Evolutionary conservation across 2,888 invertebrate genomes (phyloP), one percentile per base, ranked within the genome.

Genomic region (Himalopsyche anomala): DNA sequence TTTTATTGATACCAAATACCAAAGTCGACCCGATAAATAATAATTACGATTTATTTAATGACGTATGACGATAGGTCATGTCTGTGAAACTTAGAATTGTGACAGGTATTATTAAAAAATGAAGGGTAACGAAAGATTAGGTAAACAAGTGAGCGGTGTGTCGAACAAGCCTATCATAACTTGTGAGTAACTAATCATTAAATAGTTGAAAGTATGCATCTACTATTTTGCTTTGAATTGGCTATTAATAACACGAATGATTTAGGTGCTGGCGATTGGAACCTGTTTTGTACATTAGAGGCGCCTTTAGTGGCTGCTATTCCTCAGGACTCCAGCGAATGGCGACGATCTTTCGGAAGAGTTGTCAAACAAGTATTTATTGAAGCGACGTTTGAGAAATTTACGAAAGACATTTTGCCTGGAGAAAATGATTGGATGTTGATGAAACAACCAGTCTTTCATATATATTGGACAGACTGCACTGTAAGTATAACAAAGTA

Each of bases 401-500:
- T 96, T 90, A 95, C 96, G 90, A 95, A 95, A 87, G 96, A 95
- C 84, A 94, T 95, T 87, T 91, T 97, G 84, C 96, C 96, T 80
- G 94, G 95, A 87, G 96, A 95, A 82, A 95, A 94, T 85, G 95
- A 95, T 91, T 95, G 96, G 92, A 96, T 96, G 90, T 94, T 99
- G 81, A 93, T 98, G 87, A 96, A 97, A 89, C 96, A 97, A 90
- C 98, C 98, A 15, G 96, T 99, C 91, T 95, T 99, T 90, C 98
- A 99, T 91, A 96, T 98, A 87, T 99, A 96, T 91, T 98, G 98
- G 96, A 98, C 97, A 38, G 98, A 99, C 91, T 98, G 98, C 94
- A 95, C 95, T 91, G 98, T 98, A 94, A 93, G 95, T 93, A 89
- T 81, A 62, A 74, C 38, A 62, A 51, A 45, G 45, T 45, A 11